phyloP scores from a whole-genome alignment of 23 tunicate genomes.

The Corella eumyota region DNA sequence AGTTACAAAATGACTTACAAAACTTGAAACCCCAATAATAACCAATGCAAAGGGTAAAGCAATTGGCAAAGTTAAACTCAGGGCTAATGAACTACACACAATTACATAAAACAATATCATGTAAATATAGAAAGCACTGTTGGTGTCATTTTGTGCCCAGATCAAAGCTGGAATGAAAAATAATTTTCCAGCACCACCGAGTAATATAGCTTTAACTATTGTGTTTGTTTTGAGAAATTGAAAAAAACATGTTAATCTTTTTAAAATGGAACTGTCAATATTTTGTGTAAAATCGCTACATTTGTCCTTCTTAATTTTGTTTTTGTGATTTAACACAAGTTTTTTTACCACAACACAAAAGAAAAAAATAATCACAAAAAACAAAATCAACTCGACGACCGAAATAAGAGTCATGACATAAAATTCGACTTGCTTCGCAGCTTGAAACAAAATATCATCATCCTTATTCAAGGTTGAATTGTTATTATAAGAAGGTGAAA shows the following conservation, averaged over 20 bases:
- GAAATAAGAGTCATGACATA: slow-evolving; percentile 55
- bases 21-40: slow-evolving; percentile 2
- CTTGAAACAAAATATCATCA: slow-evolving; percentile 63
- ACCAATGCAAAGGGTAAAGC: slow-evolving; percentile 8
- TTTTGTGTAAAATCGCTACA: too few relatives aligned
- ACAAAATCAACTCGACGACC: slow-evolving; percentile 30
- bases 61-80: too few relatives aligned
- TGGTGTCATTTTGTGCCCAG: slow-evolving; percentile 56
- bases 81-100: slow-evolving; percentile 37
- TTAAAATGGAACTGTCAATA: too few relatives aligned
- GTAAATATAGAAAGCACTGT: slow-evolving; percentile 27
- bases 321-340: background rate
- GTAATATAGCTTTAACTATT: slow-evolving; percentile 21
- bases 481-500: slow-evolving; percentile 5
- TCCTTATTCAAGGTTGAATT: background rate
- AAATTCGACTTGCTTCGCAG: slow-evolving; percentile 61
- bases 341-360: slow-evolving; percentile 3
- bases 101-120: slow-evolving; percentile 35
- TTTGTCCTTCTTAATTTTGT: background rate
- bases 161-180: slow-evolving; percentile 66
- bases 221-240: background rate
- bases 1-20: background rate
- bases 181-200: slow-evolving; percentile 57
- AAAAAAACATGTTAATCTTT: too few relatives aligned
- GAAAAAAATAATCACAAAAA: slow-evolving; percentile 6